Base-by-base conservation (phyloP, 2,113 vertebrate species). In the Otis tarda region DNA sequence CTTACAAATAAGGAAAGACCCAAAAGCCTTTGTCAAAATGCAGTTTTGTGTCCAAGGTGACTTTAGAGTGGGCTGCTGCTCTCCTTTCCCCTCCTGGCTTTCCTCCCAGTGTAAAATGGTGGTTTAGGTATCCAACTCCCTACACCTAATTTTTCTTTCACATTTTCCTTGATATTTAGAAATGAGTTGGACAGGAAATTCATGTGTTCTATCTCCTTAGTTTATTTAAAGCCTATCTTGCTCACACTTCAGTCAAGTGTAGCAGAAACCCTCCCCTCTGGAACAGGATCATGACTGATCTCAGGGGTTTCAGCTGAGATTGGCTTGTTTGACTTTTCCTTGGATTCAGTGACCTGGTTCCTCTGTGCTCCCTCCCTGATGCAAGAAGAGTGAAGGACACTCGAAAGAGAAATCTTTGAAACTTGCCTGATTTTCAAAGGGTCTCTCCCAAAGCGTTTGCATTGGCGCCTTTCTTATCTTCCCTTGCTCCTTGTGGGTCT, bases 201-300 rank as follows among this genome's bases (percentile, higher is more conserved):
- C 30, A 61, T 25, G 20, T 25, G 22, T 90, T 75, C 43, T 70
- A 85, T 21, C 19, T 19, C 28, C 7, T 49, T 22, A 7, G 56
- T 90, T 87, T 82, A 71, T 96, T 86, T 83, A 88, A 90, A 95
- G 50, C 73, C 21, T 30, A 25, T 81, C 64, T 68, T 60, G 73
- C 43, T 82, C 39, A 37, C 1, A 0, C 67, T 83, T 90, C 69
- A n/a, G 47, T 61, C 76, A 71, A 41, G n/a, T 55, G 68, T 56
- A 86, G 76, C 35, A 93, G 68, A 49, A 74, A n/a, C 17, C 88
- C 50, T 52, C 11, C 50, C 33, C 31, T 83, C 60, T 69, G 64
- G 59, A 90, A 67, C 15, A 61, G 67, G 55, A 61, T 45, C 2
- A 0, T 35, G 67, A 37, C 12, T 75, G 86, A 87, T 74, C 68